Conservation (phyloP, 1,140 invertebrate species). For the Polypedilum vanderplanki region DNA sequence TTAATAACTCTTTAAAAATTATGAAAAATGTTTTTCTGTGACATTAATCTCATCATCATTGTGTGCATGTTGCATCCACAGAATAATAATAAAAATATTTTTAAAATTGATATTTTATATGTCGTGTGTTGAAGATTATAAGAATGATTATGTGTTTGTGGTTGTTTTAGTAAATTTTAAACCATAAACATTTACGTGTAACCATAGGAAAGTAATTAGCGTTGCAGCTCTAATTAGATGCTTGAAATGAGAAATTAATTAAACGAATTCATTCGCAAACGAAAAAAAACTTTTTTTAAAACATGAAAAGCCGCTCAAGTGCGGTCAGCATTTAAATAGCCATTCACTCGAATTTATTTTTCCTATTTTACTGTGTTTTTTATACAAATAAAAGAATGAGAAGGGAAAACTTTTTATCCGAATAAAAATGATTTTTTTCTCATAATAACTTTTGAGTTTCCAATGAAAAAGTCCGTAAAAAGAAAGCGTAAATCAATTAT, state of each 20-base stretch:
- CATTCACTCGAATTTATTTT: no score
- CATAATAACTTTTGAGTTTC: slow-evolving; percentile 16
- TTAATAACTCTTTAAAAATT: slow-evolving; percentile 1
- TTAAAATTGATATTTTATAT: not conserved
- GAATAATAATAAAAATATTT: not conserved
- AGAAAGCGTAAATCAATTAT: slow-evolving; percentile 2
- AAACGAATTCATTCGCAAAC: not conserved
- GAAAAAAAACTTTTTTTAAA: not conserved
- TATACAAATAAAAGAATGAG: not conserved
- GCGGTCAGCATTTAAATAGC: not conserved
- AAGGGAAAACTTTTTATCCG: not conserved
- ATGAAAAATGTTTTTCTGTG: not conserved
- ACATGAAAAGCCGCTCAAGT: slow-evolving; percentile 16
- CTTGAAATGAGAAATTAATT: not conserved
- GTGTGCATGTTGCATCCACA: slow-evolving; percentile 21
- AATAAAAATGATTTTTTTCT: not conserved
- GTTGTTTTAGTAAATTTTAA: not conserved
- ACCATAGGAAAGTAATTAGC: slow-evolving; percentile 13
- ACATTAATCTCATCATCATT: slow-evolving; percentile 16
- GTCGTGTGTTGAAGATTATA: slow-evolving; percentile 7
- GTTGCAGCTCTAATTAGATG: slow-evolving; percentile 7
- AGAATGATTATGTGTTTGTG: not conserved
- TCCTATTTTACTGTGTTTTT: no score
- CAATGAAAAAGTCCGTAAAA: not conserved
- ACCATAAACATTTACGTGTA: not conserved